A percentile compares a stretch with the other conserved stretches of the same genome.
Conservation (phyloP, 2,888 invertebrate species). For the Ichneumon xanthorius region DNA sequence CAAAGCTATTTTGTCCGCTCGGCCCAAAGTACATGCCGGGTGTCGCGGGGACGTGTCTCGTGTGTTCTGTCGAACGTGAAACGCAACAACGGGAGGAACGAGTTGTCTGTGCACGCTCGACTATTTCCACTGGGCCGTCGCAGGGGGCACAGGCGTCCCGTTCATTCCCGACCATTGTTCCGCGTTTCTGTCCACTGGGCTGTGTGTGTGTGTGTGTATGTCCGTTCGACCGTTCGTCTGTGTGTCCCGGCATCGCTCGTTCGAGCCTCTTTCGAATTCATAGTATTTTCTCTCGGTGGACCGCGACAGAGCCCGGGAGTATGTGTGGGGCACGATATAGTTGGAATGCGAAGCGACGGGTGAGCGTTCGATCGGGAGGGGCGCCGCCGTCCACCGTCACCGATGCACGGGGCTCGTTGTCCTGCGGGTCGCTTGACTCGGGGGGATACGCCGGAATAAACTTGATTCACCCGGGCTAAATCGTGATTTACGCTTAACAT, state of each 20-base stretch:
- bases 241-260: slow-evolving; percentile 39
- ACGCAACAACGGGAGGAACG: slow-evolving; percentile 46
- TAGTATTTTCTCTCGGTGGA: slow-evolving; percentile 61
- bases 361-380: slow-evolving; percentile 50
- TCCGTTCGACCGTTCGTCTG: background rate
- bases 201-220: slow-evolving; percentile 2
- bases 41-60: slow-evolving; percentile 28
- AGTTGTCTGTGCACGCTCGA: slow-evolving; percentile 54
- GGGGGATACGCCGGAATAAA: slow-evolving; percentile 47
- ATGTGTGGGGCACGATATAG: slow-evolving; percentile 22
- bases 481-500: slow-evolving; percentile 49
- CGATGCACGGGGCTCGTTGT: slow-evolving; percentile 16
- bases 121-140: slow-evolving; percentile 54
- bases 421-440: slow-evolving; percentile 35
- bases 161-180: slow-evolving; percentile 67
- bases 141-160: slow-evolving; percentile 38
- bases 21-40: slow-evolving; percentile 20
- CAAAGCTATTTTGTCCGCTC: slow-evolving; percentile 22
- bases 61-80: slow-evolving; percentile 52
- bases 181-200: slow-evolving; percentile 33
- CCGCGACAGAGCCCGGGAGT: slow-evolving; percentile 11
- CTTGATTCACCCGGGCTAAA: slow-evolving; percentile 52
- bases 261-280: slow-evolving; percentile 65
- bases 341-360: slow-evolving; percentile 43
- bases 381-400: slow-evolving; percentile 22